Evolutionary conservation across 2,888 invertebrate species (phyloP), one percentile per base, ranked within the genome.

Genomic region (Agrochola macilenta): DNA sequence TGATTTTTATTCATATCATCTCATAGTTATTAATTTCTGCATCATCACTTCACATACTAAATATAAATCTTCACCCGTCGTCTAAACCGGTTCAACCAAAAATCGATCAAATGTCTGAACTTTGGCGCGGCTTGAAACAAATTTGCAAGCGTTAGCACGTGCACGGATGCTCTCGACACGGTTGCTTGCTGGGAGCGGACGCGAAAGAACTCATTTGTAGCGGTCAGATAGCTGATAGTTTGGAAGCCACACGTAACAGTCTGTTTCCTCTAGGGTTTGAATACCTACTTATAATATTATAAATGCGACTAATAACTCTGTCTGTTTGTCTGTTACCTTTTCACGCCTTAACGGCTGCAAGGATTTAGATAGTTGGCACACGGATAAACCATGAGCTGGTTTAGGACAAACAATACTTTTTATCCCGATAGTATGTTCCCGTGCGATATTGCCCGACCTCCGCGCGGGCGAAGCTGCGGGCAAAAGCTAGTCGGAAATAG

Each of bases 61-160:
- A 23, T 35, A 60, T 66, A 66, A 74, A 69, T 74, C 23, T 64
- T 69, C n/a, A 61, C 12, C 12, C 61, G 61, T 61, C 60, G 52
- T 49, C 65, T 9, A 58, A 71, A 69, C 43, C 23, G 35, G 65
- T 81, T 84, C 26, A 46, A 69, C 61, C 61, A 71, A 81, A 83
- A 84, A 83, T 81, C 83, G 81, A 84, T 81, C 64, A 72, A 30
- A 35, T 26, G 69, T 46, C 52, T 20, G 20, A 83, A 84, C 69
- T 83, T 80, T 70, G 49, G 12, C 72, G 43, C 30, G n/a, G 61
- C 65, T 46, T 58, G 70, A 74, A 83, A 83, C 83, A 83, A 83
- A 83, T 84, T 84, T 81, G 71, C 74, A 65, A 74, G 63, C 74
- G 82, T 74, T 72, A 84, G 84, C 85, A 78, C 75, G 74, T 83